phyloP scores from a whole-genome alignment of 1,140 invertebrate species.

The Hesperophylax magnus region DNA sequence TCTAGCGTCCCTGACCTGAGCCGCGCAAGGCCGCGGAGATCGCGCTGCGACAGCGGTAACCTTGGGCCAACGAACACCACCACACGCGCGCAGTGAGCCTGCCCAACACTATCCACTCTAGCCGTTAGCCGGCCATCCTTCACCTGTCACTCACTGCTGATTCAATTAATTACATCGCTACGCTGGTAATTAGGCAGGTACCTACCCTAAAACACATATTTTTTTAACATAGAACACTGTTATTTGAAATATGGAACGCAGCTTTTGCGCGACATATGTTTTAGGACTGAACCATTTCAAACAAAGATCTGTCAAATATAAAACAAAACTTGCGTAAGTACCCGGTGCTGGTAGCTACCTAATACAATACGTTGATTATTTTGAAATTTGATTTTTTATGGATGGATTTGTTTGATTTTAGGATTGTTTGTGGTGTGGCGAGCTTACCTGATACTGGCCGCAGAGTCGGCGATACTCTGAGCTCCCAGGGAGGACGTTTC shows the following conservation, averaged over 20 bases:
- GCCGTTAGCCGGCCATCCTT: background rate
- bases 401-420: background rate
- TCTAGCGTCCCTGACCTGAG: constrained; percentile 46
- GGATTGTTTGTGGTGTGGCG: background rate
- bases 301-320: no score
- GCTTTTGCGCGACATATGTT: background rate
- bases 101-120: background rate
- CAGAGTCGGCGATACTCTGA: constrained; percentile 49
- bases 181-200: background rate
- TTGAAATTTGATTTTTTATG: no score
- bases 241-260: background rate
- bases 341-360: background rate
- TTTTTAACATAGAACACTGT: background rate
- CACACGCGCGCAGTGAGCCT: no score
- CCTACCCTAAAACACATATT: no score
- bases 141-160: background rate
- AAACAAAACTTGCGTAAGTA: background rate
- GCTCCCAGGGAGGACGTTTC: constrained; percentile 49
- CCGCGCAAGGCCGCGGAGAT: constrained; percentile 39
- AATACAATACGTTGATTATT: no score
- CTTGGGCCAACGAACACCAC: constrained; percentile 31
- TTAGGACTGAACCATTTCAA: background rate
- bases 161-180: background rate
- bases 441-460: constrained; percentile 50
- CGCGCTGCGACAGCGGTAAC: constrained; percentile 51